Base-by-base conservation (phyloP, 2,797 vertebrate genomes). In the Pelobates cultripes region DNA sequence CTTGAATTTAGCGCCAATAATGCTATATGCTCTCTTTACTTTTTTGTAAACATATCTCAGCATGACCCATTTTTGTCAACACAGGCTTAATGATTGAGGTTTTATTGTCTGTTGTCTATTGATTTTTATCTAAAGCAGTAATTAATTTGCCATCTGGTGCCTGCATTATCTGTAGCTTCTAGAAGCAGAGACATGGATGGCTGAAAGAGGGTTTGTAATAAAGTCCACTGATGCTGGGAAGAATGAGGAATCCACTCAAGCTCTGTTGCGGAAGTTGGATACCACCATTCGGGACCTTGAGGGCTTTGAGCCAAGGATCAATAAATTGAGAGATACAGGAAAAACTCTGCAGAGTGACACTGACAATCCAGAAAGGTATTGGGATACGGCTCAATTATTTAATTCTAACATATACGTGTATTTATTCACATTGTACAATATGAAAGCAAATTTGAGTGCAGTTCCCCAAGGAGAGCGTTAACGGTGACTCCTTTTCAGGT, bases 181-280 rank as follows among this genome's bases (percentile, higher is more conserved):
- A 8, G 96, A 97, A 81, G 90, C 95, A 42, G 91, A 95, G 85
- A 87, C 91, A n/a, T 97, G 96, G 95, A 85, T 96, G 88, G 89
- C 93, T 51, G 95, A 96, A 80, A 92, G 86, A 78, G 87, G 83
- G 47, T 85, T 83, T 4, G 63, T 88, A 55, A 87, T 97, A 81
- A 92, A 95, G 81, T 90, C 84, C 0, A 82, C 85, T 45, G 96
- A 97, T 85, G 90, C 87, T 17, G 95, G 95, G 70, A 94, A 90
- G 87, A 95, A 92, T 67, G 93, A 96, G 75, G 95, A 96, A 86
- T 90, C 88, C 53, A 94, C 94, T 0, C 93, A 93, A 75, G 86
- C 85, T 28, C 88, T 96, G 67, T 90, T 96, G 64, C 89, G 92
- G 80, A 94, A 86, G 83, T 90, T 97, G 78, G 96, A 97, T 86